These are phyloP conservation scores for Atta colombica DNA, from an alignment of 1,140 invertebrate species.

Conservation along the genomic window DNA sequence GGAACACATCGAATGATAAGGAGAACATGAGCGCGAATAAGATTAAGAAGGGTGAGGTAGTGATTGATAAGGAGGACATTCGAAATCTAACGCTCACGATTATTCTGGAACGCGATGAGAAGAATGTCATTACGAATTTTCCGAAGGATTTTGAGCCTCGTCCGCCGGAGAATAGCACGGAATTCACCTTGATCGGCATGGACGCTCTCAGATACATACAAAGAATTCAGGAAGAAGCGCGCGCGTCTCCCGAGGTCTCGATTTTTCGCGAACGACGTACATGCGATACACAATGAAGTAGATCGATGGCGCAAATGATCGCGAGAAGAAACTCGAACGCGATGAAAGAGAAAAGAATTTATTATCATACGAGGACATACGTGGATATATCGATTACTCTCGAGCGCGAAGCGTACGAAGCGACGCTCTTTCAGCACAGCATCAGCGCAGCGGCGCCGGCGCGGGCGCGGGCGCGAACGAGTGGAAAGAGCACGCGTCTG, in stretches of 20 bases:
- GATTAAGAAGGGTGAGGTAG: slow-evolving; percentile 50
- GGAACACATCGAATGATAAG: neutral
- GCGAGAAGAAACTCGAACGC: neutral
- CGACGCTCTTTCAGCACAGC: neutral
- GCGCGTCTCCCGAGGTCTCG: neutral
- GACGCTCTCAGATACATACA: slow-evolving; percentile 65
- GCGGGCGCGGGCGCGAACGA: neutral
- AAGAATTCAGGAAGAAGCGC: slow-evolving; percentile 55
- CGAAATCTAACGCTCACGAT: slow-evolving; percentile 69
- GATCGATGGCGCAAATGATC: slow-evolving; percentile 12
- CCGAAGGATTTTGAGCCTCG: slow-evolving; percentile 65
- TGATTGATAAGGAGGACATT: slow-evolving; percentile 68
- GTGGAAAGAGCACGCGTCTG: neutral
- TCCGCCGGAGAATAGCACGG: slow-evolving; percentile 46
- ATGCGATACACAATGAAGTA: neutral
- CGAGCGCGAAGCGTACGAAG: neutral
- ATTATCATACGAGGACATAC: slow-evolving; percentile 4
- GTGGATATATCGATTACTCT: slow-evolving; percentile 20
- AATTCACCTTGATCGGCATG: slow-evolving; percentile 55
- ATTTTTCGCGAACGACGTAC: slow-evolving; percentile 15
- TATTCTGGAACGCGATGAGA: slow-evolving; percentile 71
- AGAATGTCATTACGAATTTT: slow-evolving; percentile 63
- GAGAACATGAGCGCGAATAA: neutral
- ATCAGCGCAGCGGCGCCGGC: neutral
- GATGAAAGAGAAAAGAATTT: slow-evolving; percentile 24